Evolutionary conservation across 2,797 vertebrate genomes (phyloP).

Genomic region (Falco cherrug): DNA sequence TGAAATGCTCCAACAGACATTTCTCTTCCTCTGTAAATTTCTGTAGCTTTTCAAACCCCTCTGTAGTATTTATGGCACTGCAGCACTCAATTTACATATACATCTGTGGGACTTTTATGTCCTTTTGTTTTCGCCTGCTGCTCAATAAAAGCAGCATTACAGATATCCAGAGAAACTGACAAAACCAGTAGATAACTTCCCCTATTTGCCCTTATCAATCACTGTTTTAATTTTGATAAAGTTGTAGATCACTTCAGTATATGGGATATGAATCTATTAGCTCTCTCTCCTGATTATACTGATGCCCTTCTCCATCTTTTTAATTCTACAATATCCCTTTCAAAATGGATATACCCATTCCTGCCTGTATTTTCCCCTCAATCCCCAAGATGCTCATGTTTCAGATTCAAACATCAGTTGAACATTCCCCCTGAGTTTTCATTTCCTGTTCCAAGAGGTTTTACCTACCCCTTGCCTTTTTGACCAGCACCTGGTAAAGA

Average conservation of each 20-base stretch:
- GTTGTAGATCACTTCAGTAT: not conserved
- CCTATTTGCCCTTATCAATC: not conserved
- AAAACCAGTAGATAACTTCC: not conserved
- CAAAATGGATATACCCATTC: not conserved
- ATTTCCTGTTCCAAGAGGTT: not conserved
- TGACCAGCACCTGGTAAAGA: not conserved
- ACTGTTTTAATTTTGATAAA: not conserved
- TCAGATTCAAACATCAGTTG: not conserved
- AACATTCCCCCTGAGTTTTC: fast-evolving
- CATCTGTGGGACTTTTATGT: not conserved
- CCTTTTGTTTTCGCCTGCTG: not conserved
- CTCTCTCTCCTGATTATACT: not conserved
- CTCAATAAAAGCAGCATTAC: not conserved
- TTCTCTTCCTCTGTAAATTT: not conserved
- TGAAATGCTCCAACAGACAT: not conserved
- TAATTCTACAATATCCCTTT: not conserved
- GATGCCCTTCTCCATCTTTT: not conserved
- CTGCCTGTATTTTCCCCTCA: not conserved
- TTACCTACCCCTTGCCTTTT: not conserved
- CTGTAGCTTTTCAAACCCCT: not conserved
- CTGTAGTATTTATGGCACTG: not conserved
- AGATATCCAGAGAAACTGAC: not conserved
- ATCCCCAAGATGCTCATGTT: not conserved
- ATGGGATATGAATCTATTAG: not conserved
- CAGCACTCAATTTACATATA: not conserved